These are phyloP conservation scores for Micoletzkya japonica DNA, from an alignment of 2,888 invertebrate genomes.

Conservation along the genomic window DNA sequence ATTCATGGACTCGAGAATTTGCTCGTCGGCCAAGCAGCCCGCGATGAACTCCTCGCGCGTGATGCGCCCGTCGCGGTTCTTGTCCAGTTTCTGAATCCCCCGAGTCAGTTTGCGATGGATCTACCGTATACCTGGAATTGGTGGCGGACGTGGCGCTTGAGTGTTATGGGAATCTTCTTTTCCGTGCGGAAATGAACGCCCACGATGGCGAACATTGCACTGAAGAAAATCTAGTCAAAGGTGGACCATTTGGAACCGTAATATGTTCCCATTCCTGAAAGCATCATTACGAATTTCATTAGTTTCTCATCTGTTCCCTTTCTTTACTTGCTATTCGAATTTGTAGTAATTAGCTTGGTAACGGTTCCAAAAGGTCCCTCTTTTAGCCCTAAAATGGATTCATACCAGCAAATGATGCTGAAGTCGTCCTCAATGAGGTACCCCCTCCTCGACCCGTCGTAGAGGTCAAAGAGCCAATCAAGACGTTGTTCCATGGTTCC, in stretches of 20 bases:
- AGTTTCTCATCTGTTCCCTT: background rate
- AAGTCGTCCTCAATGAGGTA: slow-evolving; percentile 36
- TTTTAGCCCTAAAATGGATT: no score
- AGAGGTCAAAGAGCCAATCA: slow-evolving; percentile 36
- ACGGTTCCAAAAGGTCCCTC: background rate
- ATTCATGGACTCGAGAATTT: slow-evolving; percentile 31
- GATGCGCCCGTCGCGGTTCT: slow-evolving; percentile 32
- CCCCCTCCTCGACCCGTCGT: slow-evolving; percentile 31
- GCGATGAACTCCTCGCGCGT: slow-evolving; percentile 33
- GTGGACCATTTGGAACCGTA: background rate
- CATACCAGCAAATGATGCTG: slow-evolving; percentile 30
- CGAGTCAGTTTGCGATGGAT: no score
- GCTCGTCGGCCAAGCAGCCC: slow-evolving; percentile 27
- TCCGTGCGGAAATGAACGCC: slow-evolving; percentile 33
- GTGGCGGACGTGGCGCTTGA: slow-evolving; percentile 31
- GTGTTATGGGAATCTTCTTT: slow-evolving; percentile 29
- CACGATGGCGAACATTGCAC: slow-evolving; percentile 35
- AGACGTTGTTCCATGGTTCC: slow-evolving; percentile 35
- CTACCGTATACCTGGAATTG: slow-evolving; percentile 35
- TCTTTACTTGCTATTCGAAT: no score
- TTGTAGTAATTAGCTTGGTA: background rate
- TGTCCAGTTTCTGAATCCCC: slow-evolving; percentile 33
- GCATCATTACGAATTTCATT: background rate
- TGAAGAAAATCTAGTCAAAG: slow-evolving; percentile 9
- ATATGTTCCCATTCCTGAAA: background rate